Base-by-base conservation (phyloP, 1,140 invertebrate species). In the Drosophila orena region DNA sequence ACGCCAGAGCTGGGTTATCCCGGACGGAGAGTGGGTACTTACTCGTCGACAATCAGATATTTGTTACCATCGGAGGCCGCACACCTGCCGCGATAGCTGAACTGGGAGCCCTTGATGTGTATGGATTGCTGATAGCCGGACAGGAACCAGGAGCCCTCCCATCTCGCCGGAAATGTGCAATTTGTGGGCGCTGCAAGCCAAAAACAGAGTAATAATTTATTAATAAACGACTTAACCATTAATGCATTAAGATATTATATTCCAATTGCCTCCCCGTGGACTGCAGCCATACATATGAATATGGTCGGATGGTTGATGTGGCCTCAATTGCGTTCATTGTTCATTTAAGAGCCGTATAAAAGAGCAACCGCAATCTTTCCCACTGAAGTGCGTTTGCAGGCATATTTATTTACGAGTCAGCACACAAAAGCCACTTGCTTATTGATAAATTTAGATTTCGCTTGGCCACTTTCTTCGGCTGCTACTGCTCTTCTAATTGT, bases 71-170 rank as follows among this genome's bases (percentile, higher is more conserved):
- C 96, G 53, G 94, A 95, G 77, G 95, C 95, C 50, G 96, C 93
- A 92, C 96, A 97, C 89, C 94, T 94, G 79, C 96, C 96, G 90
- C 97, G 97, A 92, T 95, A 96, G 80, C 96, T 96, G 62, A 97
- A 94, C 68, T 95, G 94, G 73, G 95, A 95, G 56, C 95, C 95
- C 76, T 96, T 96, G 91, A 97, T 96, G 75, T 95, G 93, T 90
- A 97, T 96, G 43, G 96, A 95, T 85, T 96, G 95, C 83, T 96
- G 95, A 77, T 97, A 96, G 40, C 96, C 96, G 64, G 96, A 96
- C 91, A 97, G 96, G 93, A 97, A 97, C 96, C 96, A 97, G 60
- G 94, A 95, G 60, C 96, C 96, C 80, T 96, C 94, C 96, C 96
- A 97, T 61, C 94, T 94, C 52, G 94, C 93, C 64, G 96, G 96